Conservation (phyloP, 1,140 invertebrate species). For the Thaumatotibia leucotreta region DNA sequence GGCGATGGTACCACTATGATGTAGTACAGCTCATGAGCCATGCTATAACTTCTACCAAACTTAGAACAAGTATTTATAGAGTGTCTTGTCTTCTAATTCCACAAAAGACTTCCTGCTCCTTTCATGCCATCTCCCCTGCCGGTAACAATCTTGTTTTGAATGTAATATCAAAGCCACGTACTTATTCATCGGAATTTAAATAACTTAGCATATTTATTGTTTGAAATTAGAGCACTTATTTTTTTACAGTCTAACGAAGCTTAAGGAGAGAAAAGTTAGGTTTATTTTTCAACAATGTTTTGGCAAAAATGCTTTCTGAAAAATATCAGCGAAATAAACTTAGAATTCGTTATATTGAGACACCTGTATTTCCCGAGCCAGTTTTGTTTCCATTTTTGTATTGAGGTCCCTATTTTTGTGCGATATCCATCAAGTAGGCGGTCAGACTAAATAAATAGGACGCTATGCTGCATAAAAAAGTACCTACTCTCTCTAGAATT, state of each 20-base stretch:
- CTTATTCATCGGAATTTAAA: slow-evolving; percentile 2
- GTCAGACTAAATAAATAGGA: no score
- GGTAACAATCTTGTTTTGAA: not conserved
- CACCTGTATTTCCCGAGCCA: no score
- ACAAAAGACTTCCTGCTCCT: slow-evolving; percentile 9
- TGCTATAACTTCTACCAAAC: not conserved
- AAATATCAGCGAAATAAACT: not conserved
- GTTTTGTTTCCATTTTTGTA: no score
- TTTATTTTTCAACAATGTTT: not conserved
- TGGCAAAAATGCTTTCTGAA: not conserved
- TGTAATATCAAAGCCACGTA: not conserved
- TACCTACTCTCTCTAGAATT: no score
- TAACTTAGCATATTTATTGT: slow-evolving; percentile 10
- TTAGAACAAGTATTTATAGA: not conserved
- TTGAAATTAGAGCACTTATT: not conserved
- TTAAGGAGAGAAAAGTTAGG: not conserved
- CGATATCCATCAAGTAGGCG: no score
- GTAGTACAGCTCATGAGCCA: no score
- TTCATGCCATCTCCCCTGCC: not conserved
- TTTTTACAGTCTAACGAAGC: not conserved
- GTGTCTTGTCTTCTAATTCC: not conserved
- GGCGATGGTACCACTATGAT: no score
- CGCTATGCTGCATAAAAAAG: no score
- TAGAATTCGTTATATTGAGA: slow-evolving; percentile 9
- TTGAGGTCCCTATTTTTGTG: no score